phyloP scores from a whole-genome alignment of 2,797 vertebrate species.

The Myotis planiceps region DNA sequence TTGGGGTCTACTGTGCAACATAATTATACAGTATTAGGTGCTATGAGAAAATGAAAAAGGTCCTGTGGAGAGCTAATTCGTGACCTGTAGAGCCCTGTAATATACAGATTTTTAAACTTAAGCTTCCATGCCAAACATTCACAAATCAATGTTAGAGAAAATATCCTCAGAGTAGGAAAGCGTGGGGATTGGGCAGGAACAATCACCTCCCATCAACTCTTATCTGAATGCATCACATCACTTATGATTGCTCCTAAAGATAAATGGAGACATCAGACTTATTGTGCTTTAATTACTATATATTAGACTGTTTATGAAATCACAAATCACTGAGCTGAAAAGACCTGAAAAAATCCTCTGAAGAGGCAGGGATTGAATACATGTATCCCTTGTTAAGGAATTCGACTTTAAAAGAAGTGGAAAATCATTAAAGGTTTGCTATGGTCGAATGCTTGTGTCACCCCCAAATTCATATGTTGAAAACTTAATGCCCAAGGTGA shows the following conservation, averaged over 20 bases:
- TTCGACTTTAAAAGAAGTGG: background rate
- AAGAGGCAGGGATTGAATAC: background rate
- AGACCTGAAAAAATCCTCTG: background rate
- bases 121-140: background rate
- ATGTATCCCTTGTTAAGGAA: background rate
- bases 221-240: background rate
- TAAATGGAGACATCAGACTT: background rate
- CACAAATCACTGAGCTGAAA: conserved; percentile 30
- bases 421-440: background rate
- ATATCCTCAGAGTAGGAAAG: background rate
- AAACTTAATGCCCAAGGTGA: background rate
- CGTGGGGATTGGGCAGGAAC: background rate
- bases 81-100: background rate
- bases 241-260: background rate
- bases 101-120: background rate
- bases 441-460: background rate
- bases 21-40: background rate
- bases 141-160: conserved; percentile 3
- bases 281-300: conserved; percentile 52
- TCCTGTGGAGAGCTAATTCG: background rate
- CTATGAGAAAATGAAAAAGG: conserved; percentile 3
- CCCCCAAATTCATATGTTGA: background rate
- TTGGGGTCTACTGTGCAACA: background rate
- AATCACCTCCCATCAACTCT: background rate
- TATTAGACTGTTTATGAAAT: conserved; percentile 40